Conservation (phyloP, 2,113 vertebrate genomes). For the Ramphastos sulfuratus region DNA sequence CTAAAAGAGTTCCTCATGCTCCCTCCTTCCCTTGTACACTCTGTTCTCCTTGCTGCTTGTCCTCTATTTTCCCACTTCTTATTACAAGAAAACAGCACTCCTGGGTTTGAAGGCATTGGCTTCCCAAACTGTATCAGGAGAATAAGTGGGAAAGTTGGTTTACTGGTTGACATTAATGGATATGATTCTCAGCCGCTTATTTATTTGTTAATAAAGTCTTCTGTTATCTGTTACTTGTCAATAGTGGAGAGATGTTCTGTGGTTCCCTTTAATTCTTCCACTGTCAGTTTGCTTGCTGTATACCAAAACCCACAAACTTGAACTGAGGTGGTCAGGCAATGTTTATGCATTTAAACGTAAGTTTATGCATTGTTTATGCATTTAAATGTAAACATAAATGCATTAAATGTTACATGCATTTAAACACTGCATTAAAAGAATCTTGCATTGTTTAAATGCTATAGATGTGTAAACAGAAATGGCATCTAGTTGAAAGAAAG, state of each 20-base stretch:
- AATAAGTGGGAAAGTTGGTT: background rate
- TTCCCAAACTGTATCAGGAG: background rate
- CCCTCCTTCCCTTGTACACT: background rate
- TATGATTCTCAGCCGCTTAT: background rate
- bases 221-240: background rate
- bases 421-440: slow-evolving; percentile 28
- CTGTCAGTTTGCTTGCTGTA: background rate
- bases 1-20: background rate
- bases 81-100: background rate
- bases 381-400: slow-evolving; percentile 12
- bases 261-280: background rate
- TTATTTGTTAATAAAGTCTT: background rate
- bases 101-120: accelerated
- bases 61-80: background rate
- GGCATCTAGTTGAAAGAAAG: background rate
- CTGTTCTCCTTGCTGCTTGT: background rate
- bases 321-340: background rate
- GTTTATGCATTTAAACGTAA: slow-evolving; percentile 11
- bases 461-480: background rate
- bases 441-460: slow-evolving; percentile 8
- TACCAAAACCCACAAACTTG: background rate
- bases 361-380: background rate
- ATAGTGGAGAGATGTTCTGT: background rate
- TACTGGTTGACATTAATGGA: background rate
- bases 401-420: slow-evolving; percentile 19